Base-by-base conservation (phyloP, 2,888 invertebrate species). In the Catocala sponsa region DNA sequence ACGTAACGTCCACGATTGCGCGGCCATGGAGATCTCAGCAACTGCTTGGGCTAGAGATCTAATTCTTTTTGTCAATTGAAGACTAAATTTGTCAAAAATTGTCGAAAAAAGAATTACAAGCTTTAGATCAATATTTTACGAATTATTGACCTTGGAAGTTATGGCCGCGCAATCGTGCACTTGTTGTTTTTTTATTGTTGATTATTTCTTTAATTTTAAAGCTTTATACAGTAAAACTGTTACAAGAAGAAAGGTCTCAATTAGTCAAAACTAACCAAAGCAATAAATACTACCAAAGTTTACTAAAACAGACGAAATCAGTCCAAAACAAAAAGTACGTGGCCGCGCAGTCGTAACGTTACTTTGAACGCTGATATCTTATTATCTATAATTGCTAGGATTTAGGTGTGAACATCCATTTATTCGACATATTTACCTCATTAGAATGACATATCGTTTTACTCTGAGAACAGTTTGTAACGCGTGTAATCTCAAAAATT, bases 1-100 rank as follows among this genome's bases (percentile, higher is more conserved):
- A 55, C 63, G 51, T 63, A 50, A 63, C 60, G 63, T 63, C 51
- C 47, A 63, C 60, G 60, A 63, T 54, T 63, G 63, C 59, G 63
- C 59, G 63, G 59, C 59, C 59, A 63, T 54, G 63, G 59, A 63
- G 55, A 63, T 63, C 63, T 60, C 63, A 63, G 63, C 60, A 63
- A 63, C 60, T 63, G 55, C 63, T 63, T 63, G 60, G 60, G 55
- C 51, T 60, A 63, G 60, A 63, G 63, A 64, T 55, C 55, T 64
- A 64, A 64, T 60, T 63, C 60, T 55, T 60, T 63, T 63, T 55
- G 63, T 63, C 63, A 63, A 59, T 53, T 62, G 62, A 15, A 15
- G 15, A 15, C 2, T 0, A 15, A 15, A 63, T 59, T 63, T 63
- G 63, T 63, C 63, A 54, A 63, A 63, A 63, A 59, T 62, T 62